Conservation (phyloP, 2,113 vertebrate genomes). For the Morone chrysops region DNA sequence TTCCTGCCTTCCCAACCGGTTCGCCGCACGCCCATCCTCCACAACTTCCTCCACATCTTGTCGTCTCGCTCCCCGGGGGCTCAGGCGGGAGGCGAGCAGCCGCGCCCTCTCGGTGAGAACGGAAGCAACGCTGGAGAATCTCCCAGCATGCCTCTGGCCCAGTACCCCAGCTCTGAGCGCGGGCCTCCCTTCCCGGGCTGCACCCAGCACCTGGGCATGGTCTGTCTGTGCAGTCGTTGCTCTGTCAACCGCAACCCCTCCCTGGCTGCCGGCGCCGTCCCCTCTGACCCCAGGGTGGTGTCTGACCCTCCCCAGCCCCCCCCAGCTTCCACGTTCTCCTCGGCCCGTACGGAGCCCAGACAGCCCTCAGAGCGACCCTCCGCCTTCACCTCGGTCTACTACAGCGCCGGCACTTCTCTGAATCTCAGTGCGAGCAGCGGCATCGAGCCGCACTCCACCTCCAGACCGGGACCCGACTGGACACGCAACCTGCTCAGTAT, state of each 20-base stretch:
- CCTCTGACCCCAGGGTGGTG: conserved; percentile 34
- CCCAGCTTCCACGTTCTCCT: conserved; percentile 91
- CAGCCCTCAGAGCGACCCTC: conserved; percentile 90
- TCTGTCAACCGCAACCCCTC: conserved; percentile 87
- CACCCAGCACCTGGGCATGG: conserved; percentile 96
- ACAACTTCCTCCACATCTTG: conserved; percentile 99
- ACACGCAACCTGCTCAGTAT: conserved; percentile 91
- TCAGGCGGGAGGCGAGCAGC: conserved; percentile 89
- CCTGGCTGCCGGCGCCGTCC: conserved; percentile 80
- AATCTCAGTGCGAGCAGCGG: conserved; percentile 86
- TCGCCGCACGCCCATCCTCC: conserved; percentile 96
- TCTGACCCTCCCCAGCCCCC: conserved; percentile 86
- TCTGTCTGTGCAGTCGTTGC: conserved; percentile 96
- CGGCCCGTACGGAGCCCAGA: conserved; percentile 92
- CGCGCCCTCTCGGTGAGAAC: conserved; percentile 86
- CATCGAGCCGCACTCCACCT: conserved; percentile 78
- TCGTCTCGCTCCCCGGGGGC: conserved; percentile 94
- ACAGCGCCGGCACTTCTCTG: conserved; percentile 90
- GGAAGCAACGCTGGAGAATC: conserved; percentile 86
- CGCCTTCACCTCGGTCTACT: conserved; percentile 97
- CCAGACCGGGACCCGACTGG: conserved; percentile 85
- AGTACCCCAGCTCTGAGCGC: conserved; percentile 90
- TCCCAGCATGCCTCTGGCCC: conserved; percentile 87
- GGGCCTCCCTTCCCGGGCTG: conserved; percentile 89
- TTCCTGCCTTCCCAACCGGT: conserved; percentile 96